A percentile compares a stretch with the other conserved stretches of the same genome.
Conservation (phyloP, 1,140 invertebrate genomes). For the Aphelenchoides besseyi region DNA sequence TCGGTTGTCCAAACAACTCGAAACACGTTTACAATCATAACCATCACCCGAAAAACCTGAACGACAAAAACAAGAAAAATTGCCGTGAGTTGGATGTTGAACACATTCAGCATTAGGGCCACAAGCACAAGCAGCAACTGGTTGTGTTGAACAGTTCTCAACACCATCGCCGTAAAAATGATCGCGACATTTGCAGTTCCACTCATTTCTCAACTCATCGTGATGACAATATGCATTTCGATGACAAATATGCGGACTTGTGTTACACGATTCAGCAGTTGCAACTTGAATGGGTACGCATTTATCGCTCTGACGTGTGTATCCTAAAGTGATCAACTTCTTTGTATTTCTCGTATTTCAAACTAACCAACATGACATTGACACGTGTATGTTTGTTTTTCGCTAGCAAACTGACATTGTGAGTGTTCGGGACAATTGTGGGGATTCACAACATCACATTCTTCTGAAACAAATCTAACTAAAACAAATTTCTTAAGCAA, state of each 20-base stretch:
- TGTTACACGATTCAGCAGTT: constrained; percentile 2
- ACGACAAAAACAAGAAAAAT: constrained; percentile 35
- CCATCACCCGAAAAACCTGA: constrained; percentile 39
- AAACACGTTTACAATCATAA: constrained; percentile 17
- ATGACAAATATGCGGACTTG: constrained; percentile 11
- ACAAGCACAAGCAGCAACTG: constrained; percentile 8
- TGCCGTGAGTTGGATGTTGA: neutral
- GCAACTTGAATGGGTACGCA: constrained; percentile 14
- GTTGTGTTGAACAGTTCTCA: constrained; percentile 11
- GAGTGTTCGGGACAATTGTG: constrained; percentile 23
- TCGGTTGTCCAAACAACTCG: constrained; percentile 53
- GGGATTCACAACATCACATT: constrained; percentile 34
- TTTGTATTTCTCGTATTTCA: constrained; percentile 8
- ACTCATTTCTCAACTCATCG: neutral
- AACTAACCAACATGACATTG: constrained; percentile 40
- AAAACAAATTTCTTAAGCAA: constrained; percentile 8
- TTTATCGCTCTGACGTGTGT: constrained; percentile 7
- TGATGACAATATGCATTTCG: constrained; percentile 1
- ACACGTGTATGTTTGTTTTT: constrained; percentile 36
- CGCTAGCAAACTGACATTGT: constrained; percentile 26
- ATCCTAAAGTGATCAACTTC: constrained; percentile 15
- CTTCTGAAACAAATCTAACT: constrained; percentile 39
- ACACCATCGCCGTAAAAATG: neutral
- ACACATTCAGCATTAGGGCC: constrained; percentile 31
- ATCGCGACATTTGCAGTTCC: neutral